Percentiles rank a stretch among this genome's conserved stretches.
Evolutionary conservation across 2,113 vertebrate genomes (phyloP).

Genomic region (Xyrauchen texanus): DNA sequence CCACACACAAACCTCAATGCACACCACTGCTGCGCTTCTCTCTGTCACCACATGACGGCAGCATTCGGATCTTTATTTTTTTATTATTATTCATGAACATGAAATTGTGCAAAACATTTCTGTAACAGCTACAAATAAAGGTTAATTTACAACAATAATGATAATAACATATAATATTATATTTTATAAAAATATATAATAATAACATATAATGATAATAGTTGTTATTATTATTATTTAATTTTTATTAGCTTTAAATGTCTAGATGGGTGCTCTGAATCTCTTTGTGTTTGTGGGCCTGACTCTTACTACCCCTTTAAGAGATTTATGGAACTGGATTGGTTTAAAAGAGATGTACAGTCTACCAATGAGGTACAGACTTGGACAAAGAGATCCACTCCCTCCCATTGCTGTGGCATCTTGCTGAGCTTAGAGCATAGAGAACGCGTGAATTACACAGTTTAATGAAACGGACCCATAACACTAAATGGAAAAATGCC

Average conservation of each 20-base stretch:
- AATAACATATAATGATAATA: no score
- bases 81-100: no score
- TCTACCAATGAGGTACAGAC: conserved; percentile 70
- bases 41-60: conserved; percentile 57
- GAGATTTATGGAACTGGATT: conserved; percentile 16
- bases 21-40: conserved; percentile 38
- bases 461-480: conserved; percentile 30
- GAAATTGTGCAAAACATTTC: no score
- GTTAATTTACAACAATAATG: no score
- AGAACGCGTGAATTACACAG: conserved; percentile 37
- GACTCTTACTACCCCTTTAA: conserved; percentile 39
- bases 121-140: no score
- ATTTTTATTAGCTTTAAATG: no score
- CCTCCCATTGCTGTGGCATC: conserved; percentile 56
- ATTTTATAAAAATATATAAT: no score
- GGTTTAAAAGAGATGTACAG: conserved; percentile 18
- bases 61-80: neutral
- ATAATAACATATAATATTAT: no score
- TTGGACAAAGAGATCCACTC: conserved; percentile 72
- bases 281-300: neutral
- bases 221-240: no score
- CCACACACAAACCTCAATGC: no score
- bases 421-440: conserved; percentile 57
- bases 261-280: no score
- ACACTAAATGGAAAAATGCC: conserved; percentile 14